These are phyloP conservation scores for Drosophila nr. perissopoda DNA, from an alignment of 2,888 invertebrate species.

Conservation along the genomic window DNA sequence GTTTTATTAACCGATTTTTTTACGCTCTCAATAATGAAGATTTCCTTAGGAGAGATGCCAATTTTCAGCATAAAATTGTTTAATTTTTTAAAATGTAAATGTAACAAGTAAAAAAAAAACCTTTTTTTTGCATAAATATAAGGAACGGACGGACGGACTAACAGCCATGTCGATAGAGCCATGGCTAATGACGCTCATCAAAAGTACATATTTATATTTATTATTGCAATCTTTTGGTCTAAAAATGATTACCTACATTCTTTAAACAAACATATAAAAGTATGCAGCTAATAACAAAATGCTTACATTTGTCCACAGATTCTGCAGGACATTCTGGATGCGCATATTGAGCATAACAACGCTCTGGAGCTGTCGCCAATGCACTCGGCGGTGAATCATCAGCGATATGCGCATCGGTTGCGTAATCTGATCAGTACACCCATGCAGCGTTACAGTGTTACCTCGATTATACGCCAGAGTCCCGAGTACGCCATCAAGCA, in stretches of 20 bases:
- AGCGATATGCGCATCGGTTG: slow-evolving; percentile 56
- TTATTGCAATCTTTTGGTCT: background rate
- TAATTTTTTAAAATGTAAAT: too few relatives aligned
- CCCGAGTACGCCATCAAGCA: slow-evolving; percentile 80
- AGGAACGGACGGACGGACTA: too few relatives aligned
- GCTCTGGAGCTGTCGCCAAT: slow-evolving; percentile 79
- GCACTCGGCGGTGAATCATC: slow-evolving; percentile 69
- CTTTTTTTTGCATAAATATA: background rate
- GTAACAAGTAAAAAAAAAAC: background rate
- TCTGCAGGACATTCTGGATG: slow-evolving; percentile 80
- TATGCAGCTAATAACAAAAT: accelerated
- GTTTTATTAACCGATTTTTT: too few relatives aligned
- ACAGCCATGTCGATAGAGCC: too few relatives aligned
- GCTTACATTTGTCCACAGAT: slow-evolving; percentile 54
- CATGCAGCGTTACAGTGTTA: slow-evolving; percentile 75
- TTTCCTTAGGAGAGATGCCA: background rate
- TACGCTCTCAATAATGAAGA: background rate
- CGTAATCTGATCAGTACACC: slow-evolving; percentile 61
- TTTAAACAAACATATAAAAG: background rate
- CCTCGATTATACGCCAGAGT: slow-evolving; percentile 80
- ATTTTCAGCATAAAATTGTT: too few relatives aligned
- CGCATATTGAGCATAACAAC: slow-evolving; percentile 72
- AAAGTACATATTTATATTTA: background rate
- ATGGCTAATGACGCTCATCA: too few relatives aligned
- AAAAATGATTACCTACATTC: background rate